phyloP scores from a whole-genome alignment of 2,888 invertebrate genomes.

The Epinotia brunnichana region DNA sequence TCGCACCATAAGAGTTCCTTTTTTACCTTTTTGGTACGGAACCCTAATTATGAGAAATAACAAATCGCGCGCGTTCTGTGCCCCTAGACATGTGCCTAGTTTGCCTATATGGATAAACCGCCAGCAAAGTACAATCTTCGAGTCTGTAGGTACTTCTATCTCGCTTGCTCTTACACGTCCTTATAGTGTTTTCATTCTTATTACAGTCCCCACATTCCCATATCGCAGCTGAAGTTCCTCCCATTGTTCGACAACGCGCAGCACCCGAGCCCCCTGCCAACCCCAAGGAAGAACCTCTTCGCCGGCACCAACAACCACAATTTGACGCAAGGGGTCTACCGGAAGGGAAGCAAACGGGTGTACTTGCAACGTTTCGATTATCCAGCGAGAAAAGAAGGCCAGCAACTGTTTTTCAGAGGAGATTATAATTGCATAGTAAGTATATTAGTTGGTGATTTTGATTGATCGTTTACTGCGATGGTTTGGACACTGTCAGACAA shows the following conservation, averaged over 20 bases:
- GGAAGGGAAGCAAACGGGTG: slow-evolving; percentile 57
- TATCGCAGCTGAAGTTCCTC: neutral
- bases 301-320: slow-evolving; percentile 54
- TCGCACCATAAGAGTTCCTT: no score
- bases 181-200: neutral
- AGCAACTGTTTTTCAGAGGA: slow-evolving; percentile 59
- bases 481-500: no score
- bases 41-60: no score
- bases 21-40: no score
- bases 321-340: slow-evolving; percentile 62
- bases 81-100: neutral
- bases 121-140: neutral
- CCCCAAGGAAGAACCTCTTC: neutral
- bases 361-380: slow-evolving; percentile 60
- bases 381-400: slow-evolving; percentile 49
- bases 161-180: neutral
- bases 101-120: neutral
- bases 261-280: slow-evolving; percentile 59
- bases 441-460: slow-evolving; percentile 12
- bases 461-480: no score
- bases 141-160: no score
- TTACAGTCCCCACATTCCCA: slow-evolving; percentile 50
- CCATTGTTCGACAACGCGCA: slow-evolving; percentile 25
- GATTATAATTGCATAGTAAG: slow-evolving; percentile 64
- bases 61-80: no score